Conservation (phyloP, 2,888 invertebrate genomes). For the Mythimna loreyi region DNA sequence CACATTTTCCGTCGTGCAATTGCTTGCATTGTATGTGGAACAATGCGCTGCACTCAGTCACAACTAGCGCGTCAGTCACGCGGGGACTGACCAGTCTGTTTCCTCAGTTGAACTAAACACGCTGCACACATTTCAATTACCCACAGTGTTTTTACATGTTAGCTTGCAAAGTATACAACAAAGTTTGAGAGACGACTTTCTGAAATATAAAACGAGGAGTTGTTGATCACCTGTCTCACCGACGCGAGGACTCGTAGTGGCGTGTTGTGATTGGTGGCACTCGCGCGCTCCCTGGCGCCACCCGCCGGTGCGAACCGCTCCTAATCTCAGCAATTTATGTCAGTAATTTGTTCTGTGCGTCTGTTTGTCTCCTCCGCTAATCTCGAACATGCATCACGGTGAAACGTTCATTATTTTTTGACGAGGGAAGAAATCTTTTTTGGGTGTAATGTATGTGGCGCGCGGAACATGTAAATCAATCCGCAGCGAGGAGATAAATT, state of each 20-base stretch:
- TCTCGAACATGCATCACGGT: slow-evolving; percentile 55
- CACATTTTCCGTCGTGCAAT: slow-evolving; percentile 2
- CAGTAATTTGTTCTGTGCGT: slow-evolving; percentile 54
- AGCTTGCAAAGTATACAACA: background rate
- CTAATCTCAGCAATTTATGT: slow-evolving; percentile 59
- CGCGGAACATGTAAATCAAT: slow-evolving; percentile 50
- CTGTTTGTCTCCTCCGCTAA: slow-evolving; percentile 59
- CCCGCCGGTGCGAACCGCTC: slow-evolving; percentile 16
- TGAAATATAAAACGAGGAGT: background rate
- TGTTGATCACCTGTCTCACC: background rate
- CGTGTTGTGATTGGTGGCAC: slow-evolving; percentile 15
- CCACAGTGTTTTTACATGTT: background rate
- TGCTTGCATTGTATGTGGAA: slow-evolving; percentile 1
- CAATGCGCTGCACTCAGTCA: background rate
- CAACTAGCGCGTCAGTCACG: background rate
- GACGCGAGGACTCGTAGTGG: background rate
- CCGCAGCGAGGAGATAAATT: slow-evolving; percentile 25
- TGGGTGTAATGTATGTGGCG: slow-evolving; percentile 32
- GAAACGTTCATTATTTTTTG: slow-evolving; percentile 57
- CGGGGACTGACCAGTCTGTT: background rate
- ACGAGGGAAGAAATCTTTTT: slow-evolving; percentile 37
- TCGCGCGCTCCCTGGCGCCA: slow-evolving; percentile 1
- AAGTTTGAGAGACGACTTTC: background rate
- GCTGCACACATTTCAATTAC: background rate
- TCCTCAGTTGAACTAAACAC: background rate